A percentile compares a stretch with the other conserved stretches of the same genome.
These are phyloP conservation scores for Acanthochromis polyacanthus DNA, from an alignment of 2,113 vertebrate genomes.

Conservation along the genomic window DNA sequence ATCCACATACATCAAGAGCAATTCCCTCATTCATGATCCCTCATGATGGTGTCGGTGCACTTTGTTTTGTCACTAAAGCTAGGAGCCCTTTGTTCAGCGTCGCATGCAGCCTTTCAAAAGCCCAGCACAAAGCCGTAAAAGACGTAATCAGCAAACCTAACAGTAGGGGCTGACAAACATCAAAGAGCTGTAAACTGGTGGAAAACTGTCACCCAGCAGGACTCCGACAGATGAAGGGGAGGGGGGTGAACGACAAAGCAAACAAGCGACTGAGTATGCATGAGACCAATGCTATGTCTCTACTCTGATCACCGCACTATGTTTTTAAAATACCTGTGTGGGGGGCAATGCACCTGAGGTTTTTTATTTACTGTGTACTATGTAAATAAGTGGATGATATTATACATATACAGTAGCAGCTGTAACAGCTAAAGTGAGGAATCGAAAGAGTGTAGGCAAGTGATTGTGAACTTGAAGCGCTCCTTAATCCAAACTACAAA, in stretches of 20 bases:
- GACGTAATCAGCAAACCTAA: constrained; percentile 6
- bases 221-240: constrained; percentile 7
- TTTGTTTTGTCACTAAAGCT: too few relatives aligned
- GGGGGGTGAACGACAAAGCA: background rate
- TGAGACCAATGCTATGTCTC: background rate
- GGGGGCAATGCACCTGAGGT: background rate
- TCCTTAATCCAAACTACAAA: constrained; percentile 19
- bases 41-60: background rate
- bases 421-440: background rate
- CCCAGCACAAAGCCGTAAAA: constrained; percentile 10
- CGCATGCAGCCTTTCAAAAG: constrained; percentile 14
- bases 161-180: constrained; percentile 26
- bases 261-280: background rate
- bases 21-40: too few relatives aligned
- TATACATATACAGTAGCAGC: constrained; percentile 1
- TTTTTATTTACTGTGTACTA: background rate
- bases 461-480: constrained; percentile 3
- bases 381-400: background rate
- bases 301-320: background rate
- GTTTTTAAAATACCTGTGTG: background rate
- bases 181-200: constrained; percentile 17
- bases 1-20: too few relatives aligned
- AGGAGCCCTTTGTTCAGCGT: constrained; percentile 22
- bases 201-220: constrained; percentile 29
- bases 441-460: background rate